A percentile compares a stretch with the other conserved stretches of the same genome.
Conservation (phyloP, 2,888 invertebrate species). For the Drosophila neonasuta region DNA sequence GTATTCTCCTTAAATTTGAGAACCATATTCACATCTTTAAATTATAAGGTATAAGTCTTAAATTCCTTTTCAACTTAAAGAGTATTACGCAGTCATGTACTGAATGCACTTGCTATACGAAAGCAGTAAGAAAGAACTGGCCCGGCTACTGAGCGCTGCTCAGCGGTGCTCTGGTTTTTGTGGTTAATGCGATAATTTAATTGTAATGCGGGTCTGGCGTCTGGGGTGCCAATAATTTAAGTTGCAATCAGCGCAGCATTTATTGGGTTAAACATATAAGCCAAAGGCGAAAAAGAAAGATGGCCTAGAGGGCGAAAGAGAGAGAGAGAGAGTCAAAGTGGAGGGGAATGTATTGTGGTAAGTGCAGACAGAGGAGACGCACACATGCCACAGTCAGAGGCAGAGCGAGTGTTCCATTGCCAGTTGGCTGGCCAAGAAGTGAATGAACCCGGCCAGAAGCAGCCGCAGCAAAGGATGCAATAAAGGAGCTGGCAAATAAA, state of each 20-base stretch:
- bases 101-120: background rate
- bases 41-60: too few relatives aligned
- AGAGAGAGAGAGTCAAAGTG: background rate
- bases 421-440: conserved; percentile 54
- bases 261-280: conserved; percentile 71
- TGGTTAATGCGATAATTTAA: conserved; percentile 78
- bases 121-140: background rate
- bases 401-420: conserved; percentile 8
- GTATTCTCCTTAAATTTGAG: too few relatives aligned
- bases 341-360: background rate
- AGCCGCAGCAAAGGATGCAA: conserved; percentile 26
- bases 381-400: conserved; percentile 25
- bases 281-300: conserved; percentile 22
- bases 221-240: conserved; percentile 71
- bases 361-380: conserved; percentile 32
- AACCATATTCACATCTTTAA: too few relatives aligned
- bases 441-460: conserved; percentile 60
- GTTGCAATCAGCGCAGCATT: conserved; percentile 71
- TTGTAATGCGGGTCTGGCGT: conserved; percentile 72
- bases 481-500: conserved; percentile 61
- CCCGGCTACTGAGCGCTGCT: conserved; percentile 9
- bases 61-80: background rate
- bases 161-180: conserved; percentile 51
- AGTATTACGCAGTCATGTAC: background rate
- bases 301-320: background rate